Percentiles rank a stretch among this genome's conserved stretches.
phyloP scores from a whole-genome alignment of 2,113 vertebrate species.

The Talpa occidentalis region DNA sequence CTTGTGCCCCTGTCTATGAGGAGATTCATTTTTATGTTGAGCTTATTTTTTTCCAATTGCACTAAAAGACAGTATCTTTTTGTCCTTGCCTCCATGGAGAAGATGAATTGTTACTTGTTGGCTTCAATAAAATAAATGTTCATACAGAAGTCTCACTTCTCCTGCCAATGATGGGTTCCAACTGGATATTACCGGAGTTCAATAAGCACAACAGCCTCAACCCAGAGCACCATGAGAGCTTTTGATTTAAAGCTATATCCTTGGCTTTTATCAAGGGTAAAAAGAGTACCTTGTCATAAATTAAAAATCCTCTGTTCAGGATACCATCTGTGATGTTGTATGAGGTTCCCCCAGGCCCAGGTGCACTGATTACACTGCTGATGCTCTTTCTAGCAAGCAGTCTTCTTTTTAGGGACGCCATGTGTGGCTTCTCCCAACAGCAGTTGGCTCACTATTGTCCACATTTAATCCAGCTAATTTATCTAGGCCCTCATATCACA shows the following conservation, averaged over 20 bases:
- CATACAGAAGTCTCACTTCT: background rate
- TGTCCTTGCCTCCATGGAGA: background rate
- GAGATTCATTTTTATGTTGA: conserved; percentile 42
- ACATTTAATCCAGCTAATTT: background rate
- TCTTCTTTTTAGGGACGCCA: conserved; percentile 6
- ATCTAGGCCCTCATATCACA: background rate
- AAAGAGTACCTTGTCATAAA: conserved; percentile 13
- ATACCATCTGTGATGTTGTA: background rate
- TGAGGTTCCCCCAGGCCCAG: background rate
- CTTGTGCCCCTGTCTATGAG: background rate
- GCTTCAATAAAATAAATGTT: conserved; percentile 29
- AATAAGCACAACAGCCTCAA: conserved; percentile 1
- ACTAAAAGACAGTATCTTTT: conserved; percentile 26
- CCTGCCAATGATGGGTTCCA: background rate
- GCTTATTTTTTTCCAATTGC: conserved; percentile 21
- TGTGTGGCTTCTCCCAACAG: background rate
- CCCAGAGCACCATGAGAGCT: background rate
- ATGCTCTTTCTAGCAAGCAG: background rate
- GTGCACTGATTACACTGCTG: background rate
- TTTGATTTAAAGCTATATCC: background rate
- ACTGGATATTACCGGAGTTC: background rate
- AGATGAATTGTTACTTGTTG: background rate
- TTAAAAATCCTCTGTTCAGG: conserved; percentile 16
- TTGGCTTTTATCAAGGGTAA: conserved; percentile 6
- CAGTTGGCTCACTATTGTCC: background rate